phyloP scores from a whole-genome alignment of 2,797 vertebrate genomes.

The Columba guinea region DNA sequence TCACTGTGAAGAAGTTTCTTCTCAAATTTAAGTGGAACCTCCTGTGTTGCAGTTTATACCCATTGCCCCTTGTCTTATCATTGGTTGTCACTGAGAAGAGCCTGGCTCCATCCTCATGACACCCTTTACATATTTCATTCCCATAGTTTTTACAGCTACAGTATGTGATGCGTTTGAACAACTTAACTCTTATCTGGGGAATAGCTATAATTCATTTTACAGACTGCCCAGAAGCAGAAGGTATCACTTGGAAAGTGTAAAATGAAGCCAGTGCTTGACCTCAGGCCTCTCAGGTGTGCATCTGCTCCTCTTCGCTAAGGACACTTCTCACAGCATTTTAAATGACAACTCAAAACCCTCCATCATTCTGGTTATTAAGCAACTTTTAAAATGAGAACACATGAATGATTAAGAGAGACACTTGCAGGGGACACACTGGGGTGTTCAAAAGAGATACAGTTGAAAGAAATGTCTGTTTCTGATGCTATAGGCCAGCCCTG shows the following conservation, averaged over 20 bases:
- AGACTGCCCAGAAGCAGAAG: neutral
- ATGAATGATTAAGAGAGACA: neutral
- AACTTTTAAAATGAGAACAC: neutral
- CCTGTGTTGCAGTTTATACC: no score
- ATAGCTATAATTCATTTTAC: neutral
- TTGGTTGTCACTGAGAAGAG: no score
- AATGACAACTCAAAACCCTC: accelerated
- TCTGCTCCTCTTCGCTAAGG: neutral
- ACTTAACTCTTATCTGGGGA: accelerated
- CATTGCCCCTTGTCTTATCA: no score
- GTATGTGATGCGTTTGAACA: neutral
- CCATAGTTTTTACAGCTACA: accelerated
- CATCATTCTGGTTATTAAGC: neutral
- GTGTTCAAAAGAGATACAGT: neutral
- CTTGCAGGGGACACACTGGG: accelerated
- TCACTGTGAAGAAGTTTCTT: no score
- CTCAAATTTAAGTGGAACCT: no score
- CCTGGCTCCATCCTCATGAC: no score
- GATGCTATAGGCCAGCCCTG: neutral
- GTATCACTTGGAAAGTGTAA: neutral
- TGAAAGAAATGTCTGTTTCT: neutral
- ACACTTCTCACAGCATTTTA: accelerated
- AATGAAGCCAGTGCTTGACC: neutral
- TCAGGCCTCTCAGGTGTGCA: accelerated
- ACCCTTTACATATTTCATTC: neutral